Conservation (phyloP, 2,888 invertebrate genomes). For the Anthrax anthrax region DNA sequence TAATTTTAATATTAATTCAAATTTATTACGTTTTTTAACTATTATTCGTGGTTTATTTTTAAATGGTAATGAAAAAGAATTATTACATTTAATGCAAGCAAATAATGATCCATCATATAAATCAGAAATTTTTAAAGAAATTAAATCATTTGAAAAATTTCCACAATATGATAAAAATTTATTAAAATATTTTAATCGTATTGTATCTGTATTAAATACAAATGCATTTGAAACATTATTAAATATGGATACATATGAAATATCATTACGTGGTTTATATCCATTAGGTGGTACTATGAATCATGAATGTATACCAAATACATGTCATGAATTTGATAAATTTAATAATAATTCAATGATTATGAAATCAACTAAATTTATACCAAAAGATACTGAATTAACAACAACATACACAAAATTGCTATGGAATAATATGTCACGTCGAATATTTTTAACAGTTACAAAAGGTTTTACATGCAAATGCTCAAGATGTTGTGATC, state of each 20-base stretch:
- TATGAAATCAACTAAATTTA: conserved; percentile 42
- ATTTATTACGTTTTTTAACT: conserved; percentile 27
- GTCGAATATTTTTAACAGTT: conserved; percentile 45
- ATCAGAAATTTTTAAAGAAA: conserved; percentile 27
- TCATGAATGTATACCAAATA: conserved; percentile 60
- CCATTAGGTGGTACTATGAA: conserved; percentile 54
- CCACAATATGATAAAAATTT: conserved; percentile 25
- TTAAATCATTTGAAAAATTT: conserved; percentile 29
- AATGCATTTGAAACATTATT: conserved; percentile 33
- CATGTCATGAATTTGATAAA: conserved; percentile 51
- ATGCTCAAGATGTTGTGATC: conserved; percentile 54
- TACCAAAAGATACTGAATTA: conserved; percentile 52
- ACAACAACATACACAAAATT: conserved; percentile 57
- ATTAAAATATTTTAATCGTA: conserved; percentile 26
- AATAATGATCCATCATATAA: conserved; percentile 28
- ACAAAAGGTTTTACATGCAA: conserved; percentile 56
- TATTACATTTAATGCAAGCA: conserved; percentile 30
- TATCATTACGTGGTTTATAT: conserved; percentile 48
- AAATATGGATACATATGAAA: conserved; percentile 23
- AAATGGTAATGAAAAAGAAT: conserved; percentile 22
- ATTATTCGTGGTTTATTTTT: conserved; percentile 28
- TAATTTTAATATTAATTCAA: conserved; percentile 22
- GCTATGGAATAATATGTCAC: conserved; percentile 53
- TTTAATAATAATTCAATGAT: conserved; percentile 44
- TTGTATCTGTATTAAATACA: conserved; percentile 32